A percentile compares a stretch with the other conserved stretches of the same genome.
phyloP scores from a whole-genome alignment of 2,113 vertebrate genomes.

The Ibidorhyncha struthersii region DNA sequence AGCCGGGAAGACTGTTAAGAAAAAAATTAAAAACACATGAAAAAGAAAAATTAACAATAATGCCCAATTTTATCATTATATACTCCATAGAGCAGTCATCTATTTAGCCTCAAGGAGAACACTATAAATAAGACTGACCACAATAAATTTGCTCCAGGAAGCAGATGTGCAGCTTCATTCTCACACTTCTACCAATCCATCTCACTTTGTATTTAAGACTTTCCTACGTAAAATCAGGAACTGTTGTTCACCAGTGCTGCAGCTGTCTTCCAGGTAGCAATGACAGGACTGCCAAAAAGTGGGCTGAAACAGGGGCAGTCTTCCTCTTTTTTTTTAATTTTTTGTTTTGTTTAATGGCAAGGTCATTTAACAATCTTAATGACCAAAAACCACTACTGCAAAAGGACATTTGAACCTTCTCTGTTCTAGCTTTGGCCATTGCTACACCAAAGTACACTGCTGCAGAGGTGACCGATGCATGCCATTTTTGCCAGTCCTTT shows the following conservation, averaged over 20 bases:
- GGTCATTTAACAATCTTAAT: neutral
- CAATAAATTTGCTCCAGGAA: neutral
- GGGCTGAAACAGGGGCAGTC: neutral
- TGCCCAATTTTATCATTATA: neutral
- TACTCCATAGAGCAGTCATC: neutral
- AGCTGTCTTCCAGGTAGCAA: neutral
- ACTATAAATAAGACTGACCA: neutral
- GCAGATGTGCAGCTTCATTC: neutral
- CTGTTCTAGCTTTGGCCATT: neutral
- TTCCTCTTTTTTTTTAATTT: neutral
- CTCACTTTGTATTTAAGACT: neutral
- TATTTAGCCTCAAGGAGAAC: neutral
- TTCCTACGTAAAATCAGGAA: neutral
- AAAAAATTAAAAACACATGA: neutral
- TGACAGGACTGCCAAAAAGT: neutral
- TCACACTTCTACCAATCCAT: neutral
- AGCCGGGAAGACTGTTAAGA: slow-evolving; percentile 85
- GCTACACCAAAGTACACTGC: neutral
- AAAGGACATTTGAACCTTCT: neutral
- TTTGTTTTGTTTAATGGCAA: neutral
- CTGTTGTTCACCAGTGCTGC: neutral
- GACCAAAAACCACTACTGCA: neutral
- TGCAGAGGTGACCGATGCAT: accelerated
- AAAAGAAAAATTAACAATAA: neutral
- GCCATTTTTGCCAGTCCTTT: neutral